Evolutionary conservation across 1,140 invertebrate genomes (phyloP).

Genomic region (Drosophila nasuta): DNA sequence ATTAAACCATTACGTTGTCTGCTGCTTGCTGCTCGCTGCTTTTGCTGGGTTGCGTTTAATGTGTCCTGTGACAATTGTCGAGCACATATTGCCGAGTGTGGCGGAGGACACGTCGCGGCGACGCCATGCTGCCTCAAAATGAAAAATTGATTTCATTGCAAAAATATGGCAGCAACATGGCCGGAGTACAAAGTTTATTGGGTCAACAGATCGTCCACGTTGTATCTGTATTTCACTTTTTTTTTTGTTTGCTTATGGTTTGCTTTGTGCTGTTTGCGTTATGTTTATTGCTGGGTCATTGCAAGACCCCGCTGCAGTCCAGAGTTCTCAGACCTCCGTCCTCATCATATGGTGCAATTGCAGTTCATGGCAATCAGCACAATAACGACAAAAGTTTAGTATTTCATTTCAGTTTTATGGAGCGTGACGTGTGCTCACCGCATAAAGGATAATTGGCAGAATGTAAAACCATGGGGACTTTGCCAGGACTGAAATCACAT

Average conservation of each 20-base stretch:
- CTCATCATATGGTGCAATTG: constrained; percentile 65
- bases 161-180: constrained; percentile 59
- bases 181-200: constrained; percentile 63
- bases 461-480: constrained; percentile 43
- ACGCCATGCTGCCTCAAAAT: constrained; percentile 70
- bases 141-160: constrained; percentile 77
- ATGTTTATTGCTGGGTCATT: constrained; percentile 61
- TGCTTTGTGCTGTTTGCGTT: constrained; percentile 47
- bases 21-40: constrained; percentile 18
- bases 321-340: neutral
- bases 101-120: constrained; percentile 37
- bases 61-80: constrained; percentile 62
- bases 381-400: constrained; percentile 72
- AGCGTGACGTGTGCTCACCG: constrained; percentile 61
- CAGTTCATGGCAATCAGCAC: constrained; percentile 77
- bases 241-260: constrained; percentile 17
- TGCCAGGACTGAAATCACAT: constrained; percentile 12
- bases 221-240: constrained; percentile 17
- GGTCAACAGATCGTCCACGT: constrained; percentile 50
- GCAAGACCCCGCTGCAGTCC: constrained; percentile 22
- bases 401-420: constrained; percentile 79
- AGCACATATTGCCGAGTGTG: constrained; percentile 53
- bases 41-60: constrained; percentile 52
- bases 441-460: constrained; percentile 69
- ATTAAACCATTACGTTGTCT: constrained; percentile 72